Evolutionary conservation across 2,888 invertebrate species (phyloP).

Genomic region (Boloria selene): DNA sequence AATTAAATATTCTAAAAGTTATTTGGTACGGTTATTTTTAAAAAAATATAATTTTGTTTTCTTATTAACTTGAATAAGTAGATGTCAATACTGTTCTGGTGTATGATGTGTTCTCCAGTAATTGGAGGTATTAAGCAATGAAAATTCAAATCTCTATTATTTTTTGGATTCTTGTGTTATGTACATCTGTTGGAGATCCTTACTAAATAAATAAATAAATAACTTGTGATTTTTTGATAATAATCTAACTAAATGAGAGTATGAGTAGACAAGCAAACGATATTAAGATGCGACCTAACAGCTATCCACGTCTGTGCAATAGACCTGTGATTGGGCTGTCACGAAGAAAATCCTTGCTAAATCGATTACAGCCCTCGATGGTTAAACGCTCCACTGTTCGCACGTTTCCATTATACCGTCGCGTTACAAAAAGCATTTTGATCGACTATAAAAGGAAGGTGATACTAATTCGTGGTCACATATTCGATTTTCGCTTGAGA

Average conservation of each 20-base stretch:
- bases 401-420: conserved; percentile 20
- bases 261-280: conserved; percentile 1
- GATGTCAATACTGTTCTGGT: too few species aligned
- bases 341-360: conserved; percentile 62
- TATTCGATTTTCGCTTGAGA: not conserved
- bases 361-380: conserved; percentile 49
- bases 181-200: too few species aligned
- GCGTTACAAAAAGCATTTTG: not conserved
- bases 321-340: conserved; percentile 67
- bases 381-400: conserved; percentile 51
- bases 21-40: too few species aligned
- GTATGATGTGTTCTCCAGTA: too few species aligned
- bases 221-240: too few species aligned
- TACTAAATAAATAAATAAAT: too few species aligned
- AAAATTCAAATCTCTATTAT: too few species aligned
- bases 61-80: too few species aligned
- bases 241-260: not conserved
- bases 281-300: conserved; percentile 35
- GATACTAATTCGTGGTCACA: not conserved
- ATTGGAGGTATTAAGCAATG: too few species aligned
- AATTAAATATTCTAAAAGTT: too few species aligned
- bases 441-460: not conserved
- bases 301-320: conserved; percentile 47
- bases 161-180: too few species aligned
- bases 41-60: too few species aligned